Conservation (phyloP, 2,888 invertebrate genomes). For the Cyclophora punctaria region DNA sequence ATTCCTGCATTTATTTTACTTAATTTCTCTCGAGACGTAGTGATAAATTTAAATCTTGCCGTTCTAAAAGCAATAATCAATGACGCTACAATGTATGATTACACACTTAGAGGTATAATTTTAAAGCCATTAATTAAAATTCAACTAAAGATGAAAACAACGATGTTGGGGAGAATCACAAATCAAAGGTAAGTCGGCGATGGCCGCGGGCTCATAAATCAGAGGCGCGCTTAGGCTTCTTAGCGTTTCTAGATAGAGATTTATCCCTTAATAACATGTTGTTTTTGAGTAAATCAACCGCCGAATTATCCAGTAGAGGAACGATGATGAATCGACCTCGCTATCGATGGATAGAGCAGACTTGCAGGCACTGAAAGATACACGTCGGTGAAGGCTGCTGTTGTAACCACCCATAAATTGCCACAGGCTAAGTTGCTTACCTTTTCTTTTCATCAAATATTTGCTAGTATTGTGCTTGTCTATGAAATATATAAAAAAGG, state of each 20-base stretch:
- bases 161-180: conserved; percentile 53
- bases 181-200: conserved; percentile 63
- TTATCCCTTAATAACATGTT: conserved; percentile 74
- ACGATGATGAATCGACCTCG: conserved; percentile 66
- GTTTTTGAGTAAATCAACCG: conserved; percentile 73
- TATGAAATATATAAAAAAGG: too few relatives aligned
- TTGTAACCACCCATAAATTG: too few relatives aligned
- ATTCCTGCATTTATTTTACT: conserved; percentile 9
- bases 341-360: conserved; percentile 56
- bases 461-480: too few relatives aligned
- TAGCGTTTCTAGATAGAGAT: conserved; percentile 76
- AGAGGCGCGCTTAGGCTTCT: conserved; percentile 70
- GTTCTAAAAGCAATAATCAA: conserved; percentile 65
- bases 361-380: neutral
- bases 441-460: too few relatives aligned
- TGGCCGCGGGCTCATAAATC: conserved; percentile 64
- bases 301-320: conserved; percentile 74
- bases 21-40: conserved; percentile 20
- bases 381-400: too few relatives aligned
- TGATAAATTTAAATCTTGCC: conserved; percentile 44
- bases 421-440: too few relatives aligned
- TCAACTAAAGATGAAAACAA: conserved; percentile 69
- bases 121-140: conserved; percentile 68
- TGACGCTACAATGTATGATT: conserved; percentile 58
- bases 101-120: conserved; percentile 62